A percentile compares a stretch with the other conserved stretches of the same genome.
Conservation (phyloP, 1,140 invertebrate genomes). For the Drosophila lini region DNA sequence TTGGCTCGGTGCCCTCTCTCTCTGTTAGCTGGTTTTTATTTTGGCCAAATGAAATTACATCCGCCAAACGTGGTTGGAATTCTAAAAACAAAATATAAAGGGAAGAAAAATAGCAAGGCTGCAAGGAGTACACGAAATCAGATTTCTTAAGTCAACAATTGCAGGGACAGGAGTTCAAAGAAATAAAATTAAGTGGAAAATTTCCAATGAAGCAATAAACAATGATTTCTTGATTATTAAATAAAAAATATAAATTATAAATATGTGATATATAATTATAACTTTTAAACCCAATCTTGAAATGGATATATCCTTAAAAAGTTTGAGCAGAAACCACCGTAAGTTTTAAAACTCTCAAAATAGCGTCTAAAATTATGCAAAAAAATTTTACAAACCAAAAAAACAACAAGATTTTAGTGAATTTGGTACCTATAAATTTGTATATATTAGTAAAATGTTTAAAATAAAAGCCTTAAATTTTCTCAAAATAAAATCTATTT, state of each 20-base stretch:
- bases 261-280: not conserved
- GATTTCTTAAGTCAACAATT: slow-evolving; percentile 11
- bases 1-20: not conserved
- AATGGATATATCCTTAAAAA: no score
- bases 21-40: slow-evolving; percentile 12
- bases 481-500: no score
- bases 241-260: not conserved
- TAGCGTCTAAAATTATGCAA: no score
- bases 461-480: no score
- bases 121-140: not conserved
- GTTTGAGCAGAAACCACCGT: no score
- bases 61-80: slow-evolving; percentile 58
- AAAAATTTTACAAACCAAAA: no score
- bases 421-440: no score
- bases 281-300: not conserved
- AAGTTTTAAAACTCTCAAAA: no score
- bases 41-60: slow-evolving; percentile 40
- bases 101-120: slow-evolving; percentile 2
- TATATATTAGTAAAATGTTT: no score
- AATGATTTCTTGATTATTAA: no score
- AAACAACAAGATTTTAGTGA: no score
- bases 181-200: not conserved
- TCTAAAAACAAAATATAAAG: slow-evolving; percentile 5
- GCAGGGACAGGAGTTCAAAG: not conserved
- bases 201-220: not conserved